Evolutionary conservation across 2,888 invertebrate species (phyloP), one percentile per base, ranked within the genome.

Genomic region (Ornithoptera priamus): DNA sequence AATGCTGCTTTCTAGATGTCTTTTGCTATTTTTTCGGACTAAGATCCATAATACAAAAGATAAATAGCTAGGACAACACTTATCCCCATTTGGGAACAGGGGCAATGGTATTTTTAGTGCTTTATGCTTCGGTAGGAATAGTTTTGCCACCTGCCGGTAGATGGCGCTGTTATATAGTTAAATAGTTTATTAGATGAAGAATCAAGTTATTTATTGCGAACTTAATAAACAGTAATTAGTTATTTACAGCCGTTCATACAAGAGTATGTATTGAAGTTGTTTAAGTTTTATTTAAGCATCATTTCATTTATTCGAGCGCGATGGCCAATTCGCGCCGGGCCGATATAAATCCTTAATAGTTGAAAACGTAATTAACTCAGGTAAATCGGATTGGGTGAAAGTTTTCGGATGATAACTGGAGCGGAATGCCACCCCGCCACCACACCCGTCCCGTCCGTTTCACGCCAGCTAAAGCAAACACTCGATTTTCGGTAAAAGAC

Each of bases 291-390:
- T 59, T 36, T 20, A 60, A 60, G 42, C 58, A 22, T 36, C n/a
- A 53, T 24, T 67, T 58, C 39, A 71, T 68, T 65, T 59, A 50
- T 46, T 18, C 4, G 1, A 17, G 24, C 59, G 18, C 71, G 72
- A 42, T 69, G 62, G 61, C 81, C 84, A 82, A 81, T 78, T 66
- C 72, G 50, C 71, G 59, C 15, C 65, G 67, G 12, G 15, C 59
- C 60, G 50, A 79, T 76, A 72, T 68, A 78, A 80, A 85, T 81
- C 82, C 78, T 81, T 85, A 85, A 85, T 87, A 89, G 83, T 86
- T 85, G 83, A 86, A 88, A 89, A 88, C 84, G 87, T 90, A 90
- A 90, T 90, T 89, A 90, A 89, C 86, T 85, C 89, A 89, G 89
- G 89, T 89, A 89, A 90, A 90, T 90, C 89, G 89, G 89, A 89